Base-by-base conservation (phyloP, 2,797 vertebrate genomes). In the Helicolenus hilgendorfi region DNA sequence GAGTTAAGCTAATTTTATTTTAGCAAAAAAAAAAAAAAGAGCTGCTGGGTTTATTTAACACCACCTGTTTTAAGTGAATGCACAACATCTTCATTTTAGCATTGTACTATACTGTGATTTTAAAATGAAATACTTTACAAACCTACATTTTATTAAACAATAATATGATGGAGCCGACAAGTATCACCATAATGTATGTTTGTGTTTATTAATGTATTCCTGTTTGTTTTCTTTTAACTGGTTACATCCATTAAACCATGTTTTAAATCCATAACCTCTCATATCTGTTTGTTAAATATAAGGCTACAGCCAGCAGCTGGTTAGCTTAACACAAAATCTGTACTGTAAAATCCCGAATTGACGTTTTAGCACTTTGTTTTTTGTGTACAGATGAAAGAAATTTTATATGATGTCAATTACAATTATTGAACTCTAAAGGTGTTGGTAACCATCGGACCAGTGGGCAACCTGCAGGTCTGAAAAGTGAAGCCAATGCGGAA, bases 1-100 rank as follows among this genome's bases (percentile, higher is more conserved):
- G 36, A 79, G 53, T 29, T 18, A 26, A 29, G 80, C 65, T 74
- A 3, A 87, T 83, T 83, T 87, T 69, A 73, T 65, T 85, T 86
- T 41, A 27, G 69, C 14, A 53, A 62, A 59, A 62, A 49, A 45
- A 45, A 0, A 58, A 31, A 45, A 82, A 64, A 49, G 58, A 71
- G 69, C 53, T 78, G 33, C 60, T 27, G 35, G 69, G 35, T 80
- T 77, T 84, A 80, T 79, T 27, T 41, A 88, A 85, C 33, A 72
- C 24, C 26, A 56, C 38, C 14, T 7, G 24, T 67, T 62, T 29
- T 24, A n/a, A 45, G 56, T 1, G 3, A 67, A 69, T 69, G 18
- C 33, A 55, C 26, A 31, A 68, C 4, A 41, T 45, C 31, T 70
- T 5, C 22, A 53, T 67, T 53, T 76, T 38, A 27, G 38, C 56